Conservation (phyloP, 2,797 vertebrate genomes). For the Acipenser transmontanus region DNA sequence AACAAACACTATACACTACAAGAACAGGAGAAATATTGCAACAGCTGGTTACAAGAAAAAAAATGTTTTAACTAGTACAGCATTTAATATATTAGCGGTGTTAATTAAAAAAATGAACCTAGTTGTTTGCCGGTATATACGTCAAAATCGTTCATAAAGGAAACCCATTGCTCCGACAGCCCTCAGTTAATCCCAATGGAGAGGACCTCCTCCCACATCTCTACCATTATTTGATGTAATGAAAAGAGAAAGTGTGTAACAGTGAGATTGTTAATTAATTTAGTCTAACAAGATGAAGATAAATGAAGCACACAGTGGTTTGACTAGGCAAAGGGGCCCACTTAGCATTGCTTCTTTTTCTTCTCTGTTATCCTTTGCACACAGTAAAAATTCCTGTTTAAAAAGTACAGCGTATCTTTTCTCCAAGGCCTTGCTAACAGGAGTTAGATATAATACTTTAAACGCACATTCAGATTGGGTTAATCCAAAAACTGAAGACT, state of each 20-base stretch:
- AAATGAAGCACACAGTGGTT: constrained; percentile 89
- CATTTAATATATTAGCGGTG: not conserved
- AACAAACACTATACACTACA: no score
- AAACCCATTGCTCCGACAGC: constrained; percentile 48
- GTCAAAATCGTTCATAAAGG: constrained; percentile 6
- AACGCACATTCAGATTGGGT: no score
- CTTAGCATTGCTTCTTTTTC: constrained; percentile 73
- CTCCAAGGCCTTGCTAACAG: constrained; percentile 35
- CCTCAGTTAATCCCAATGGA: constrained; percentile 56
- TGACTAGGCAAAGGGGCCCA: constrained; percentile 82
- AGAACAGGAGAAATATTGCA: no score
- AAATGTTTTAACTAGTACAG: not conserved
- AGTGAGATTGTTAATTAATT: constrained; percentile 98
- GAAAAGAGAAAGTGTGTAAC: constrained; percentile 96
- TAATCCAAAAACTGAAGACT: no score
- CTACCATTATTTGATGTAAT: constrained; percentile 96
- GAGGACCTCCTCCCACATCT: constrained; percentile 68
- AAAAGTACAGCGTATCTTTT: constrained; percentile 47
- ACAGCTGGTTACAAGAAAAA: no score
- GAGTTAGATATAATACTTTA: not conserved
- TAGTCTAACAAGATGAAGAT: constrained; percentile 98
- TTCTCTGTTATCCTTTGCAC: constrained; percentile 41
- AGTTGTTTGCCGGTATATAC: not conserved
- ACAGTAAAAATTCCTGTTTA: constrained; percentile 41
- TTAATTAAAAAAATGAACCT: constrained; percentile 4